Base-by-base conservation (phyloP, 2,113 vertebrate species). In the Lipophrys pholis region DNA sequence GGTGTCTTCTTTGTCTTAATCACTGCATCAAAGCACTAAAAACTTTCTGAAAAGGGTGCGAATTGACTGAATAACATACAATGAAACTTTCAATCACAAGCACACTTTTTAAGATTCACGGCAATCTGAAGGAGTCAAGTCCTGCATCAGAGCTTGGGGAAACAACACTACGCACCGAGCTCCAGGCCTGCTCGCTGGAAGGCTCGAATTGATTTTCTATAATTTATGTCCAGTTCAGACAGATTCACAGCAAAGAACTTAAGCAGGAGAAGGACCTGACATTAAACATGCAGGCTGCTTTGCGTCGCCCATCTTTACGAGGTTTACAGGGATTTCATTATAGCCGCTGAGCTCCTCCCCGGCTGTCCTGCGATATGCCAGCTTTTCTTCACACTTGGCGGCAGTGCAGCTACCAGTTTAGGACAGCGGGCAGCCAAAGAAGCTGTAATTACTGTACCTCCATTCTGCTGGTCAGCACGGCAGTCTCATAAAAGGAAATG, bases 391-490 rank as follows among this genome's bases (percentile, higher is more conserved):
- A 65, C 79, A 65, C 69, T 78, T 88, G 76, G 79, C 88, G 86
- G 83, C 50, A 7, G 61, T 21, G 75, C 70, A 50, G 60, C 74
- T 16, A 3, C 74, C 77, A 55, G 52, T 41, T 36, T 42, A 62
- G 74, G 63, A 67, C 64, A 64, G 57, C 51, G 35, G 75, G 68
- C 58, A 67, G 78, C 46, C 60, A 30, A 54, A 43, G 65, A 52
- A 63, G 49, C 70, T 57, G 76, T 76, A 83, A 89, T 89, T 86
- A 87, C 83, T 82, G 62, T 80, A 70, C 76, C 66, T 42, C 70
- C 73, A 66, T 86, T 89, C 86, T 86, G 87, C 87, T 82, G 84
- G 87, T 90, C 89, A 88, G 90, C 88, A 86, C 49, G 30, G 50
- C 61, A 55, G 76, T 46, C 80, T 80, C 85, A 86, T 88, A 86